Conservation (phyloP, 2,888 invertebrate genomes). For the Lithophane semibrunnea region DNA sequence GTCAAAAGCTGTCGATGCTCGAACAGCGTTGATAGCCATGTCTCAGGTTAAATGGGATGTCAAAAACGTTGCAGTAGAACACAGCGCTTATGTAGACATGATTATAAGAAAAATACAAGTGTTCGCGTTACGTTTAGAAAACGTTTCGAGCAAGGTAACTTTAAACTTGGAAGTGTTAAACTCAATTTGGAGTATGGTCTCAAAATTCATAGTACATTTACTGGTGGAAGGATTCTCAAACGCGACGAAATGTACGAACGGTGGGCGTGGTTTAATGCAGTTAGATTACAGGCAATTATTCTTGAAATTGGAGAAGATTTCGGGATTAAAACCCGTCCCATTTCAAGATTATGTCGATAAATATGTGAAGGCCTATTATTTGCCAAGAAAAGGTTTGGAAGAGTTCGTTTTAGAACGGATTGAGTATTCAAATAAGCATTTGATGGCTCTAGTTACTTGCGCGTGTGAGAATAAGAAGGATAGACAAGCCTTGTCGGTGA, state of each 20-base stretch:
- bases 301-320: constrained; percentile 96
- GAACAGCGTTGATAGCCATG: constrained; percentile 95
- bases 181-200: constrained; percentile 96
- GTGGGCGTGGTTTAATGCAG: constrained; percentile 99
- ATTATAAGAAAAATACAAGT: constrained; percentile 94
- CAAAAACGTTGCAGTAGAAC: constrained; percentile 98
- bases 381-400: constrained; percentile 96
- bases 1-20: constrained; percentile 94
- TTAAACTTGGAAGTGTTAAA: constrained; percentile 93
- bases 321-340: constrained; percentile 95
- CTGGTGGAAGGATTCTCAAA: constrained; percentile 98
- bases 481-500: constrained; percentile 93
- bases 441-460: constrained; percentile 95
- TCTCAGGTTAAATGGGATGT: constrained; percentile 98
- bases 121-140: constrained; percentile 94
- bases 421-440: constrained; percentile 97
- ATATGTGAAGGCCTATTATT: constrained; percentile 99
- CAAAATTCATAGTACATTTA: constrained; percentile 95
- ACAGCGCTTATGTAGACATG: constrained; percentile 96
- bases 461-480: constrained; percentile 97
- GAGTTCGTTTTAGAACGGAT: constrained; percentile 96
- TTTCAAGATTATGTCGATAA: constrained; percentile 97
- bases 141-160: constrained; percentile 92
- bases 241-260: constrained; percentile 98
- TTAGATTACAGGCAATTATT: constrained; percentile 98